These are phyloP conservation scores for Galerucella calmariensis DNA, from an alignment of 2,888 invertebrate species.

Conservation along the genomic window DNA sequence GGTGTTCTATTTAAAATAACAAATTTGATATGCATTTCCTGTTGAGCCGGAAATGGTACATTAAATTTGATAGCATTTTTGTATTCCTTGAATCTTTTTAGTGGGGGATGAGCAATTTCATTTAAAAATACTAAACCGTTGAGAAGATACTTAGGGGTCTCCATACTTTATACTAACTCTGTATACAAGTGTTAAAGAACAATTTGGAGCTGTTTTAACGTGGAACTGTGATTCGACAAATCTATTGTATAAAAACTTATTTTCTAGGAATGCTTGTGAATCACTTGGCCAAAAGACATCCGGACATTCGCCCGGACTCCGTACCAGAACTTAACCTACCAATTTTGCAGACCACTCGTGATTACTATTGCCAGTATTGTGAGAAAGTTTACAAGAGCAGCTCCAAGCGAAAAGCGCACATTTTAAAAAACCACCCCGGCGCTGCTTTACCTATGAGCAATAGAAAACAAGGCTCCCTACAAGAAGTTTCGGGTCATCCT, in stretches of 20 bases:
- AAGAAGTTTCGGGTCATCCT: conserved; percentile 64
- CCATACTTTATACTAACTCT: too few relatives aligned
- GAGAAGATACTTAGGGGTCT: background rate
- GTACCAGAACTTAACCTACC: conserved; percentile 82
- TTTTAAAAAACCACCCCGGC: conserved; percentile 86
- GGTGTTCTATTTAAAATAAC: too few relatives aligned
- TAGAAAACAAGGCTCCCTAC: conserved; percentile 53
- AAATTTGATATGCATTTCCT: too few relatives aligned
- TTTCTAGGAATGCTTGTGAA: conserved; percentile 77
- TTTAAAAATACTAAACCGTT: too few relatives aligned
- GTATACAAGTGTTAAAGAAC: too few relatives aligned
- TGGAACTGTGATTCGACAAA: too few relatives aligned
- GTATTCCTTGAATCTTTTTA: too few relatives aligned
- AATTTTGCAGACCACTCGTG: conserved; percentile 78
- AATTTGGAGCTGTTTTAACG: too few relatives aligned
- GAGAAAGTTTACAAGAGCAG: conserved; percentile 86
- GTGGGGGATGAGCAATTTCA: too few relatives aligned
- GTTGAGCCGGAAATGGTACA: too few relatives aligned
- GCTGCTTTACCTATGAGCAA: conserved; percentile 72
- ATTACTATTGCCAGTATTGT: conserved; percentile 88
- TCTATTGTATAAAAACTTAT: background rate
- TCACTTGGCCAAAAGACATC: conserved; percentile 83
- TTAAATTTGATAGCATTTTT: too few relatives aligned
- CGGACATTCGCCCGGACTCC: conserved; percentile 72
- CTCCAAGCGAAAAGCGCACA: conserved; percentile 85